Conservation (phyloP, 2,888 invertebrate species). For the Philonicus albiceps region DNA sequence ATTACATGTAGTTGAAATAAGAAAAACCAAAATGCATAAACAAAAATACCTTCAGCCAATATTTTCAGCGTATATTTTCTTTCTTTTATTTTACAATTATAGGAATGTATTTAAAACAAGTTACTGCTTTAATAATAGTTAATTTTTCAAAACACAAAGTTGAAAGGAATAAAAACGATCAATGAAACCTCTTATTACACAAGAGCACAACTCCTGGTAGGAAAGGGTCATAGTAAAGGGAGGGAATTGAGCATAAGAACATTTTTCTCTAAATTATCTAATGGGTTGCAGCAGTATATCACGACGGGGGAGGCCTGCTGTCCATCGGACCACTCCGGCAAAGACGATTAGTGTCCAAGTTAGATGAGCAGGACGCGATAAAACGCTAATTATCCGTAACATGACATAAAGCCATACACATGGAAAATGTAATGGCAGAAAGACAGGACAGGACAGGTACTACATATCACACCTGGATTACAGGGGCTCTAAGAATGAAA, state of each 20-base stretch:
- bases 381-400: slow-evolving; percentile 59
- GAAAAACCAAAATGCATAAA: too few species aligned
- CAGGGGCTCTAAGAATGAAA: slow-evolving; percentile 11
- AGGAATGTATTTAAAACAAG: not conserved
- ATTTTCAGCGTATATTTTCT: too few species aligned
- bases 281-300: not conserved
- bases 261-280: slow-evolving; percentile 5
- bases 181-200: not conserved
- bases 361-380: slow-evolving; percentile 43
- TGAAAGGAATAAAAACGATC: too few species aligned
- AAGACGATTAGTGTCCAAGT: slow-evolving; percentile 46
- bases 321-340: not conserved
- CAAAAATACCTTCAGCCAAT: too few species aligned
- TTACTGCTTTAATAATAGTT: not conserved
- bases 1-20: too few species aligned
- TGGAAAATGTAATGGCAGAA: slow-evolving; percentile 45
- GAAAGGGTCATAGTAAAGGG: not conserved
- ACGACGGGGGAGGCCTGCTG: not conserved
- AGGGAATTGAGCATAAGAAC: not conserved
- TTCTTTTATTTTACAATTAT: too few species aligned
- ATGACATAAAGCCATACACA: slow-evolving; percentile 56
- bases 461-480: not conserved
- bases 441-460: slow-evolving; percentile 42
- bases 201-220: not conserved
- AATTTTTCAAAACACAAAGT: not conserved